These are phyloP conservation scores for Lophius piscatorius DNA, from an alignment of 2,113 vertebrate genomes.

Conservation along the genomic window DNA sequence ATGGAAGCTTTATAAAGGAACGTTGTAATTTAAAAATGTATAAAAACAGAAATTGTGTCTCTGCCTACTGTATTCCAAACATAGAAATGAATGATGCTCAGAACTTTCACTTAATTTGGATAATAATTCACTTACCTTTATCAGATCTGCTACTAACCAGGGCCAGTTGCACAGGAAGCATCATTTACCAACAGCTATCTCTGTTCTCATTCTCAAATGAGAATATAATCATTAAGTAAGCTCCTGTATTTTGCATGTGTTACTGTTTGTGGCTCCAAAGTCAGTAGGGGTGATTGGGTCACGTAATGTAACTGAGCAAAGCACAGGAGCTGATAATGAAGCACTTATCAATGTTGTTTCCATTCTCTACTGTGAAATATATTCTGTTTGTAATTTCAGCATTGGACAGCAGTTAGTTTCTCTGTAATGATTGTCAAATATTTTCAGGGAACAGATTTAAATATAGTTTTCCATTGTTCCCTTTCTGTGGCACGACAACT, in stretches of 20 bases:
- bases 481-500: no score
- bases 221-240: slow-evolving; percentile 51
- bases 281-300: slow-evolving; percentile 48
- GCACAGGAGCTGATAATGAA: slow-evolving; percentile 48
- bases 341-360: slow-evolving; percentile 44
- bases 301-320: slow-evolving; percentile 40
- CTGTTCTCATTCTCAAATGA: slow-evolving; percentile 45
- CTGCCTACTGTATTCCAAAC: no score
- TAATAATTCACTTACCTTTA: slow-evolving; percentile 26
- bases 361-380: slow-evolving; percentile 19
- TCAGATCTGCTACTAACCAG: slow-evolving; percentile 15
- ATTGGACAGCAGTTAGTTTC: slow-evolving; percentile 28
- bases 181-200: slow-evolving; percentile 43
- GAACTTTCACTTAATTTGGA: slow-evolving; percentile 12
- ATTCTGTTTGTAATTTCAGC: slow-evolving; percentile 19
- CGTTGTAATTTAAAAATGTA: no score
- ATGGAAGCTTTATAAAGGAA: no score
- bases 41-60: no score
- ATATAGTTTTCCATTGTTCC: slow-evolving; percentile 1
- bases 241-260: slow-evolving; percentile 55
- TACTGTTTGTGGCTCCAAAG: slow-evolving; percentile 34
- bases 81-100: no score
- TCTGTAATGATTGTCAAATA: slow-evolving; percentile 1
- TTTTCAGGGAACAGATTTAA: background rate
- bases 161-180: slow-evolving; percentile 24